A percentile compares a stretch with the other conserved stretches of the same genome.
Conservation (phyloP, 2,113 vertebrate species). For the Gracilinanus agilis region DNA sequence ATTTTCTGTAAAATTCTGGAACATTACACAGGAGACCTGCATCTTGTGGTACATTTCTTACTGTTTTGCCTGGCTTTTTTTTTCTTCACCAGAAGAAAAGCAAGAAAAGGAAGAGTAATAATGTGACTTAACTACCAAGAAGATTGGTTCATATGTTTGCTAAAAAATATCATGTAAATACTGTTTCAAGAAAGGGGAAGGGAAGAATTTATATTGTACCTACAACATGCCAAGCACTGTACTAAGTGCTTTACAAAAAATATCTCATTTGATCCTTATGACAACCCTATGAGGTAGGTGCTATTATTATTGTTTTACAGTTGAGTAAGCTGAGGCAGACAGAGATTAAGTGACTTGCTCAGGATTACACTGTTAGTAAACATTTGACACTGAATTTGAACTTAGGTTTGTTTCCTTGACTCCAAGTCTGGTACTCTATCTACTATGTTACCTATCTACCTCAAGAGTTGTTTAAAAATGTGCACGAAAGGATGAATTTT, state of each 20-base stretch:
- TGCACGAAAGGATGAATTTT: neutral
- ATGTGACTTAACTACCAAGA: conserved; percentile 24
- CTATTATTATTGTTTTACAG: neutral
- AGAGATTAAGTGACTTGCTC: neutral
- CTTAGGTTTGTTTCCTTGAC: neutral
- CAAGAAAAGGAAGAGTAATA: conserved; percentile 24
- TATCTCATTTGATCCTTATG: neutral
- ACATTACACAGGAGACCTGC: neutral
- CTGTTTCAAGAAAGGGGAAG: conserved; percentile 19
- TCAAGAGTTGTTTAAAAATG: neutral
- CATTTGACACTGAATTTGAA: neutral
- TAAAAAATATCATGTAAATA: conserved; percentile 33
- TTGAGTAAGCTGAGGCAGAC: neutral
- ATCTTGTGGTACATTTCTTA: conserved; percentile 5
- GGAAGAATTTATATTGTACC: neutral
- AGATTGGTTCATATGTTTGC: conserved; percentile 15
- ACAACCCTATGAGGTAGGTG: neutral
- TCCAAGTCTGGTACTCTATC: neutral
- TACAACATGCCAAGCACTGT: neutral
- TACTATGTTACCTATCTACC: neutral
- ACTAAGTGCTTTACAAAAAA: neutral
- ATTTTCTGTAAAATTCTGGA: conserved; percentile 23
- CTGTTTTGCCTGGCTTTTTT: neutral
- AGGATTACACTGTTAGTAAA: neutral
- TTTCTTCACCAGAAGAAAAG: neutral